These are phyloP conservation scores for Enteromius paludinosus DNA, from an alignment of 2,797 vertebrate species.

Conservation along the genomic window DNA sequence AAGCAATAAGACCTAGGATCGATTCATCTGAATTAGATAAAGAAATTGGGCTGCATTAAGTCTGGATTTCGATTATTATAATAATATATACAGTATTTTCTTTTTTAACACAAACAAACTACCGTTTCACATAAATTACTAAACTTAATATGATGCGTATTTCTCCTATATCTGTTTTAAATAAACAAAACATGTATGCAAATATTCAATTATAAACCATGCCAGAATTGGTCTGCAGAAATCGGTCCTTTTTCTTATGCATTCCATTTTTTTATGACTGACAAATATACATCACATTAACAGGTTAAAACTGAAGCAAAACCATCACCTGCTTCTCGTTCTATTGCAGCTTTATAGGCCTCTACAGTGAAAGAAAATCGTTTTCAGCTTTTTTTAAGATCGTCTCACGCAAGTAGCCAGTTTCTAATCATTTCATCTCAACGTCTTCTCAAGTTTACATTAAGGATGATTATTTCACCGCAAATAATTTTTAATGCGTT, in stretches of 20 bases:
- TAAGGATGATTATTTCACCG: background rate
- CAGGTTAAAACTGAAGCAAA: background rate
- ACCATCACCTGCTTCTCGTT: background rate
- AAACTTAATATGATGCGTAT: background rate
- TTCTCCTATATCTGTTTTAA: background rate
- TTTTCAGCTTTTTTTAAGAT: background rate
- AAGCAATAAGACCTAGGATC: background rate
- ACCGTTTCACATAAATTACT: background rate
- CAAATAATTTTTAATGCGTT: background rate
- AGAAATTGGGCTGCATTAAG: background rate
- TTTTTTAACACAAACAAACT: background rate
- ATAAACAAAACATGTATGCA: too few species aligned
- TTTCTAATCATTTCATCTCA: conserved; percentile 3
- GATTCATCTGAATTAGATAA: background rate
- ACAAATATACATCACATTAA: background rate
- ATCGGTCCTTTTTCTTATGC: background rate
- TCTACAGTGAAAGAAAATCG: background rate
- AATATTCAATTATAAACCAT: background rate
- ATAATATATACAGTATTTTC: too few species aligned
- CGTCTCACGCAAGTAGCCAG: background rate
- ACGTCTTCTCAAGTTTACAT: background rate
- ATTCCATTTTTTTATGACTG: background rate
- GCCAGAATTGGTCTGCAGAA: background rate
- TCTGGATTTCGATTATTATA: background rate
- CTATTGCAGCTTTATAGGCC: background rate